Evolutionary conservation across 2,888 invertebrate species (phyloP).

Genomic region (Oscheius sp.): DNA sequence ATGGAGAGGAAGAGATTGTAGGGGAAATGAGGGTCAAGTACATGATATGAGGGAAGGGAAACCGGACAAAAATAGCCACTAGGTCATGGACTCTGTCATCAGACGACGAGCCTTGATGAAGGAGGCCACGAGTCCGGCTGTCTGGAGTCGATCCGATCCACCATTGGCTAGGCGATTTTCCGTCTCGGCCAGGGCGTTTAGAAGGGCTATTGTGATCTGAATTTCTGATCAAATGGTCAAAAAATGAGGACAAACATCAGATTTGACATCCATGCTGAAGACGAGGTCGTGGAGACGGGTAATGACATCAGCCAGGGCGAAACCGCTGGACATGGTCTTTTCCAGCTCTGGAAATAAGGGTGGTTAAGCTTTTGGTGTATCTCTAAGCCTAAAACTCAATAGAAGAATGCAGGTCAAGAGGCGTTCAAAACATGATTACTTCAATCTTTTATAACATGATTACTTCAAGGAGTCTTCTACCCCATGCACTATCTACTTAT

Average conservation of each 20-base stretch:
- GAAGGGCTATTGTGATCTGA: constrained; percentile 80
- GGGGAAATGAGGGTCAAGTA: background rate
- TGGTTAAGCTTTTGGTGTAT: background rate
- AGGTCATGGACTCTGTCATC: constrained; percentile 30
- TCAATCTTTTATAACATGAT: too few relatives aligned
- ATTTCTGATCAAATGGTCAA: constrained; percentile 75
- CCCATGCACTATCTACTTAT: too few relatives aligned
- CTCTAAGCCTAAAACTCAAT: background rate
- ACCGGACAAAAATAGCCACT: background rate
- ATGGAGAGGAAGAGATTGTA: background rate
- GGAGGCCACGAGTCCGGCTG: constrained; percentile 88
- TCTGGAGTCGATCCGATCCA: constrained; percentile 85
- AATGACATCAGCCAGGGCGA: constrained; percentile 91
- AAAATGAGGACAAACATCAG: constrained; percentile 56
- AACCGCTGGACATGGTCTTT: constrained; percentile 84
- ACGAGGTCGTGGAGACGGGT: constrained; percentile 89
- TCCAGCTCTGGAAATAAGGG: constrained; percentile 78
- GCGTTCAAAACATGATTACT: background rate
- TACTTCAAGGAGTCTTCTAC: too few relatives aligned
- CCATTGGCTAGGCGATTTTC: constrained; percentile 88
- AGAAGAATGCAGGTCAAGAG: background rate
- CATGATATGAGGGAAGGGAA: background rate
- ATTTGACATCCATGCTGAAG: constrained; percentile 56
- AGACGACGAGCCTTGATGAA: constrained; percentile 79
- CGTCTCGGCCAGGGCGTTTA: constrained; percentile 89